These are phyloP conservation scores for Podarcis muralis DNA, from an alignment of 2,113 vertebrate genomes.

Conservation along the genomic window DNA sequence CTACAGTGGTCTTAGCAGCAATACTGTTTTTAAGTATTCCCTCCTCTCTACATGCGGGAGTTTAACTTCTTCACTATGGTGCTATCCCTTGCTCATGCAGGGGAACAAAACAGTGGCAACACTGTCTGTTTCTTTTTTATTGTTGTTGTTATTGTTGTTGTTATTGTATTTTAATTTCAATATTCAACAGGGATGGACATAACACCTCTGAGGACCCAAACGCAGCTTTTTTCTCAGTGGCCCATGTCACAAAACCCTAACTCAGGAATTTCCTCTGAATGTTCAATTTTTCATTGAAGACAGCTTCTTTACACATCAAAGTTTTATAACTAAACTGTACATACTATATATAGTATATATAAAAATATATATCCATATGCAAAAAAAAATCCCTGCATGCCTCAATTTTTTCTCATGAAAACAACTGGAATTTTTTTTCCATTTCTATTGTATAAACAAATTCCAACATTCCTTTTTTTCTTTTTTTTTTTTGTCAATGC, in stretches of 20 bases:
- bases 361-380: constrained; percentile 95
- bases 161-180: constrained; percentile 81
- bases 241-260: constrained; percentile 96
- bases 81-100: constrained; percentile 85
- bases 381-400: constrained; percentile 87
- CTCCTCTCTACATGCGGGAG: constrained; percentile 81
- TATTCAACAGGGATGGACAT: constrained; percentile 87
- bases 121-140: constrained; percentile 80
- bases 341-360: constrained; percentile 86
- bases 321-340: constrained; percentile 92
- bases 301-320: constrained; percentile 90
- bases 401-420: constrained; percentile 86
- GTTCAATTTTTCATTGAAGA: constrained; percentile 95
- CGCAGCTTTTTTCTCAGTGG: constrained; percentile 90
- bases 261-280: constrained; percentile 99
- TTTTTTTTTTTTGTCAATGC: constrained; percentile 80
- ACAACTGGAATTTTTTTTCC: constrained; percentile 85
- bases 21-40: constrained; percentile 84
- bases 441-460: constrained; percentile 85
- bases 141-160: constrained; percentile 10
- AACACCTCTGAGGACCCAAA: constrained; percentile 94
- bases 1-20: constrained; percentile 88
- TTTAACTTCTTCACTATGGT: constrained; percentile 84
- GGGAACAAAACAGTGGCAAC: constrained; percentile 81
- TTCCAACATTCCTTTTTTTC: constrained; percentile 98